Evolutionary conservation across 2,888 invertebrate species (phyloP).

Genomic region (Caenorhabditis sp.): DNA sequence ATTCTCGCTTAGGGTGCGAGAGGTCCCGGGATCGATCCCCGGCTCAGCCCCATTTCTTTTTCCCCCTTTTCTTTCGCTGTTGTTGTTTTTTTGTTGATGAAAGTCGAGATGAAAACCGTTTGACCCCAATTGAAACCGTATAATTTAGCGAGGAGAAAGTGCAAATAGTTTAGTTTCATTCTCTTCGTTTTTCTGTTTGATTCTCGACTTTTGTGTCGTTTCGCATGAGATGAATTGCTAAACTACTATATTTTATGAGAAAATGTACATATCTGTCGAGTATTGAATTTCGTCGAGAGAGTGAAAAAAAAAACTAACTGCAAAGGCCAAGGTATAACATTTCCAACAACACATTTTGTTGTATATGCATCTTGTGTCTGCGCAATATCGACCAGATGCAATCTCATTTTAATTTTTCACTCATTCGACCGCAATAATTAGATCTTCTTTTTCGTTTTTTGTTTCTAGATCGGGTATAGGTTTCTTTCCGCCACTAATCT

Average conservation of each 20-base stretch:
- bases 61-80: constrained; percentile 2
- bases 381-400: neutral
- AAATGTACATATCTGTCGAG: no score
- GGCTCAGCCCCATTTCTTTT: constrained; percentile 54
- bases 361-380: neutral
- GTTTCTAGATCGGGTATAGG: neutral
- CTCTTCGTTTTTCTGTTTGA: constrained; percentile 18
- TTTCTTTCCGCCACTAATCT: neutral
- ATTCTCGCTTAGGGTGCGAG: constrained; percentile 72
- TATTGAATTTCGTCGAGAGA: neutral
- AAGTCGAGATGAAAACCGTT: neutral
- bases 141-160: neutral
- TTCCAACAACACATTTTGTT: neutral
- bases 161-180: constrained; percentile 7
- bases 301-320: neutral
- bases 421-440: constrained; percentile 24
- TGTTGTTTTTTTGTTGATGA: neutral
- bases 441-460: neutral
- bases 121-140: neutral
- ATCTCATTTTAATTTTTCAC: neutral
- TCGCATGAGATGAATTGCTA: neutral
- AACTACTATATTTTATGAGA: no score
- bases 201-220: constrained; percentile 3
- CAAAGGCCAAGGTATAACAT: neutral
- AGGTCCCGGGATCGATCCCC: constrained; percentile 71